These are phyloP conservation scores for Mercenaria mercenaria DNA, from an alignment of 1,140 invertebrate genomes.

Conservation along the genomic window DNA sequence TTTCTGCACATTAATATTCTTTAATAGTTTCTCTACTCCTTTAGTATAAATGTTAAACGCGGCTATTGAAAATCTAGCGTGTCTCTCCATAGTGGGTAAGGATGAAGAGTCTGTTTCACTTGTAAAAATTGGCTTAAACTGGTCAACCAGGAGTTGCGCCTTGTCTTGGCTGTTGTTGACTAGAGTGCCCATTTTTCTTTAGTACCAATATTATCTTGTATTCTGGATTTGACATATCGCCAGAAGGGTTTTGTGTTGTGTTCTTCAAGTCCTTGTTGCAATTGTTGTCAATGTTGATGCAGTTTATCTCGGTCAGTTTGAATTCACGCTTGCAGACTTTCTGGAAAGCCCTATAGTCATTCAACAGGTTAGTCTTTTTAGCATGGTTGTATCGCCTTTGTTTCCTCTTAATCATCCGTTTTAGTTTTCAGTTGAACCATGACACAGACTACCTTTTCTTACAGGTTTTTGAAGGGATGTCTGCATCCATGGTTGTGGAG, in stretches of 20 bases:
- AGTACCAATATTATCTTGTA: slow-evolving; percentile 48
- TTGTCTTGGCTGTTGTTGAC: slow-evolving; percentile 53
- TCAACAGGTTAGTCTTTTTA: slow-evolving; percentile 13
- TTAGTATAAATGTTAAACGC: no score
- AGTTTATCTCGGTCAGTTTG: slow-evolving; percentile 43
- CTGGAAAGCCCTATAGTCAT: background rate
- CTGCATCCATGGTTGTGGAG: background rate
- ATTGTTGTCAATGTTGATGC: slow-evolving; percentile 40
- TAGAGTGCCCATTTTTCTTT: slow-evolving; percentile 29
- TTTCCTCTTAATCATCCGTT: background rate
- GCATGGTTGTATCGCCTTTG: slow-evolving; percentile 14
- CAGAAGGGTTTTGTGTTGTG: slow-evolving; percentile 42
- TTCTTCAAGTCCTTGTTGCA: slow-evolving; percentile 32
- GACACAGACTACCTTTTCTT: slow-evolving; percentile 18
- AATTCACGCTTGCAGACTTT: slow-evolving; percentile 37
- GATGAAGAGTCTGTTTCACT: no score
- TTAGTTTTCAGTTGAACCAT: slow-evolving; percentile 1
- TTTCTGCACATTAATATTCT: no score
- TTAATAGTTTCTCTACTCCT: no score
- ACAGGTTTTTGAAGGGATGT: slow-evolving; percentile 13
- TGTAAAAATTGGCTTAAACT: no score
- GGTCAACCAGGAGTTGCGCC: no score
- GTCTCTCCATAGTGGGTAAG: no score
- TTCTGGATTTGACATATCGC: slow-evolving; percentile 20
- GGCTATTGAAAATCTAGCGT: no score